Evolutionary conservation across 2,888 invertebrate species (phyloP).

Genomic region (Philhelius pedissequus): DNA sequence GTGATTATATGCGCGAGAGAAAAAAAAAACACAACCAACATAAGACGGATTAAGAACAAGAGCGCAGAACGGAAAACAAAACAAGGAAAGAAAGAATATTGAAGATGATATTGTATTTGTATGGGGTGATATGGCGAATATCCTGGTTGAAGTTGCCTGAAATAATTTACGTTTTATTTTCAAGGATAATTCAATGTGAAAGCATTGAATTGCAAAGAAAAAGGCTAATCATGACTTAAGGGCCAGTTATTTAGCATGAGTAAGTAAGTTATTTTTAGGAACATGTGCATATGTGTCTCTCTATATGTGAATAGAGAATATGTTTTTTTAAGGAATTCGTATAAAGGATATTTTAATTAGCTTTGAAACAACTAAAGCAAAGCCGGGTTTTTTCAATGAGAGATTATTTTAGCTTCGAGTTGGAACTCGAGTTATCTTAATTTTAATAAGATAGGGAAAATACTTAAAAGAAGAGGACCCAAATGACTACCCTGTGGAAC

Average conservation of each 20-base stretch:
- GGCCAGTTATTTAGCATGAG: conserved; percentile 1
- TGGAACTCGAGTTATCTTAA: no score
- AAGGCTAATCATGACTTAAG: conserved; percentile 47
- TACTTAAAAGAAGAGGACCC: no score
- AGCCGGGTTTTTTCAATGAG: no score
- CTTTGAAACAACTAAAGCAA: no score
- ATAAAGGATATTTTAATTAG: no score
- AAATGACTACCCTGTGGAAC: no score
- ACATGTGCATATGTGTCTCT: not conserved
- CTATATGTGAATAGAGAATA: not conserved
- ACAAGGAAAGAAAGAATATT: conserved; percentile 9
- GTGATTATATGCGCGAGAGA: conserved; percentile 31
- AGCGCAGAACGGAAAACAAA: conserved; percentile 58
- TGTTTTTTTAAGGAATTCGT: not conserved
- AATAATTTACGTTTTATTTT: conserved; percentile 62
- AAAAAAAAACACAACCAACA: conserved; percentile 1
- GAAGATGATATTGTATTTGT: conserved; percentile 18
- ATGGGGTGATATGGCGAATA: conserved; percentile 7
- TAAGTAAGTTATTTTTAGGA: not conserved
- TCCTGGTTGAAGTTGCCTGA: conserved; percentile 58
- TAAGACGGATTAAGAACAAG: conserved; percentile 45
- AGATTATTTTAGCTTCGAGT: no score
- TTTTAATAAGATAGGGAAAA: no score
- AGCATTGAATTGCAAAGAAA: conserved; percentile 45
- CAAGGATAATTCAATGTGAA: conserved; percentile 62